phyloP scores from a whole-genome alignment of 1,140 invertebrate genomes.

The Lineus longissimus region DNA sequence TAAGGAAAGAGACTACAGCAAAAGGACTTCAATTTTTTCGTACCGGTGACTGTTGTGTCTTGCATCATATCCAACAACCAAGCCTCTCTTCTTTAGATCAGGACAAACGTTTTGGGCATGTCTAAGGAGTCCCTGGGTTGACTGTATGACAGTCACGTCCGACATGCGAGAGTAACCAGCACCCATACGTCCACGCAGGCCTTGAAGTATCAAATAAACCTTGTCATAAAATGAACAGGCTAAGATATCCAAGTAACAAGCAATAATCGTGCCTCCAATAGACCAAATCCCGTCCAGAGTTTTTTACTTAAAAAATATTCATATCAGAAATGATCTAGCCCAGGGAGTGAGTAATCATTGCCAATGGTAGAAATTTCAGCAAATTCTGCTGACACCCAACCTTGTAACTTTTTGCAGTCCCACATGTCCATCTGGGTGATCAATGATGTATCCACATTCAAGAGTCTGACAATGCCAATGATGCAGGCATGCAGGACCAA shows the following conservation, averaged over 20 bases:
- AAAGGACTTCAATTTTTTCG: neutral
- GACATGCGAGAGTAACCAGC: slow-evolving; percentile 93
- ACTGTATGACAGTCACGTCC: slow-evolving; percentile 95
- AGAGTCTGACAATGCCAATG: no score
- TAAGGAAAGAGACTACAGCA: no score
- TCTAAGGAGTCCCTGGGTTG: slow-evolving; percentile 82
- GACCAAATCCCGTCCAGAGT: neutral
- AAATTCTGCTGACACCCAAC: no score
- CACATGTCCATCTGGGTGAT: no score
- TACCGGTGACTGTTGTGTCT: slow-evolving; percentile 87
- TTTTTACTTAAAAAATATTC: neutral
- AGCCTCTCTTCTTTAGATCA: slow-evolving; percentile 55
- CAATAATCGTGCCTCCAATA: neutral
- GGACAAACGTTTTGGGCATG: slow-evolving; percentile 66
- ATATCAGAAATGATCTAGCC: neutral
- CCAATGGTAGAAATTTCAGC: no score
- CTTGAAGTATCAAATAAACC: slow-evolving; percentile 31
- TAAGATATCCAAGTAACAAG: neutral
- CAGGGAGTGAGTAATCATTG: neutral
- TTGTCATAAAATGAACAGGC: neutral
- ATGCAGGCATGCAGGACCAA: no score
- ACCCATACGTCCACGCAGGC: slow-evolving; percentile 85
- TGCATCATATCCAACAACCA: slow-evolving; percentile 93
- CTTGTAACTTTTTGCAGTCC: no score
- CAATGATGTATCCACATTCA: no score